Base-by-base conservation (phyloP, 1,140 invertebrate species). In the Macrostomum lignano region DNA sequence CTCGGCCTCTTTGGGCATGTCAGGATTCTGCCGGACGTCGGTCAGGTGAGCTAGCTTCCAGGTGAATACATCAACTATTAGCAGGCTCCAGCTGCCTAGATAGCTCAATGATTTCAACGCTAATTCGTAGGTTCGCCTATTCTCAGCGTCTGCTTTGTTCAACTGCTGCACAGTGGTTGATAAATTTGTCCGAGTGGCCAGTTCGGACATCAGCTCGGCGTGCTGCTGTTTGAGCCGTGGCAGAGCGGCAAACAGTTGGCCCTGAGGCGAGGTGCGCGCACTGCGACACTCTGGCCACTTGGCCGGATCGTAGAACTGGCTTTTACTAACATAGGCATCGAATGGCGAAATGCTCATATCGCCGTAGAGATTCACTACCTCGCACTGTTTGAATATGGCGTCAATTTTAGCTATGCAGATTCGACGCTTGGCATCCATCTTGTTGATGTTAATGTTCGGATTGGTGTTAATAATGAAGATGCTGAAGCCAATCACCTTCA, bases 331-430 rank as follows among this genome's bases (percentile, higher is more conserved):
- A 47, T 94, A 96, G n/a, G n/a, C n/a, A 52, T 88, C 82, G 51
- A 94, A 96, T 0, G 88, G 88, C 0, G 82, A 78, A 38, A 96
- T 93, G 62, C 94, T 86, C 88, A 96, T 96, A 47, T 98, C 88
- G 3, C 88, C 88, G 58, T 93, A 98, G 5, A 96, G 55, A 0
- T 88, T 86, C 2, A 98, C 88, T 35, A 96, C 82, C 64, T 96
- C 84, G 9, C 26, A 28, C 19, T 28, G 14, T 17, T 28, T 7
- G 3, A 24, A 88, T 35, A 96, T 93, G 47, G 76, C 71, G 58
- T 96, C 88, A 43, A 96, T 86, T 45, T 77, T 73, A 42, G 77
- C 72, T n/a, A n/a, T n/a, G n/a, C n/a, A n/a, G n/a, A n/a, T n/a
- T n/a, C n/a, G n/a, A n/a, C n/a, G n/a, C n/a, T n/a, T n/a, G 25